A percentile compares a stretch with the other conserved stretches of the same genome.
phyloP scores from a whole-genome alignment of 2,797 vertebrate species.

The Mionectes olivaceus region DNA sequence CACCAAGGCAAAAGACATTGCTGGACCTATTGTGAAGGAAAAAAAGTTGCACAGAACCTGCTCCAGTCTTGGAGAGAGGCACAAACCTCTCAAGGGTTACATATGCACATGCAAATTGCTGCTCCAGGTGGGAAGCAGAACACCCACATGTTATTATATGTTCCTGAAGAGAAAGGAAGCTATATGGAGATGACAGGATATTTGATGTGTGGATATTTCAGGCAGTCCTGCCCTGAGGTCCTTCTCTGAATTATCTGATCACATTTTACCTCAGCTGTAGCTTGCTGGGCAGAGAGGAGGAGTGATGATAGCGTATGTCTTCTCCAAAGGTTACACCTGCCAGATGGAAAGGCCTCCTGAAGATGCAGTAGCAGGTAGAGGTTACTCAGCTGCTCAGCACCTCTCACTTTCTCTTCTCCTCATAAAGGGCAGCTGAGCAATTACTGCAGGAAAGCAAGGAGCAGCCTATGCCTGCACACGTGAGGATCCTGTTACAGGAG shows the following conservation, averaged over 20 bases:
- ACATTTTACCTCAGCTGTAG: neutral
- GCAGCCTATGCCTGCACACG: neutral
- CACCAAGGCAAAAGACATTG: neutral
- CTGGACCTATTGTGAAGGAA: neutral
- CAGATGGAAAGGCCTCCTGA: slow-evolving; percentile 60
- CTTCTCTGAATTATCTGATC: slow-evolving; percentile 12
- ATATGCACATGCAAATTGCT: neutral
- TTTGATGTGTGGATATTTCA: neutral
- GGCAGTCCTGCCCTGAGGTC: neutral
- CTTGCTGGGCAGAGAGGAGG: neutral
- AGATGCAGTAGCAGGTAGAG: slow-evolving; percentile 67
- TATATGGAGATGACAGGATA: neutral
- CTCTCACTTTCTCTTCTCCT: slow-evolving; percentile 28
- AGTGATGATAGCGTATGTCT: slow-evolving; percentile 43
- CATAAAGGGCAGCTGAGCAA: slow-evolving; percentile 62
- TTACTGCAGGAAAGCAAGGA: slow-evolving; percentile 30
- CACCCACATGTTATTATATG: neutral
- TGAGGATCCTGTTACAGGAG: neutral
- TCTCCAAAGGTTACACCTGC: slow-evolving; percentile 71
- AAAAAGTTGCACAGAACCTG: neutral
- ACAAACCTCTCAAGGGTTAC: neutral
- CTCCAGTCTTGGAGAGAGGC: neutral
- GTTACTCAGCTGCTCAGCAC: slow-evolving; percentile 52
- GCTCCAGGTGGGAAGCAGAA: neutral
- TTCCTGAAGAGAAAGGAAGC: neutral